Percentiles rank a stretch among this genome's conserved stretches.
These are phyloP conservation scores for Myxocyprinus asiaticus DNA, from an alignment of 2,113 vertebrate species.

Conservation along the genomic window DNA sequence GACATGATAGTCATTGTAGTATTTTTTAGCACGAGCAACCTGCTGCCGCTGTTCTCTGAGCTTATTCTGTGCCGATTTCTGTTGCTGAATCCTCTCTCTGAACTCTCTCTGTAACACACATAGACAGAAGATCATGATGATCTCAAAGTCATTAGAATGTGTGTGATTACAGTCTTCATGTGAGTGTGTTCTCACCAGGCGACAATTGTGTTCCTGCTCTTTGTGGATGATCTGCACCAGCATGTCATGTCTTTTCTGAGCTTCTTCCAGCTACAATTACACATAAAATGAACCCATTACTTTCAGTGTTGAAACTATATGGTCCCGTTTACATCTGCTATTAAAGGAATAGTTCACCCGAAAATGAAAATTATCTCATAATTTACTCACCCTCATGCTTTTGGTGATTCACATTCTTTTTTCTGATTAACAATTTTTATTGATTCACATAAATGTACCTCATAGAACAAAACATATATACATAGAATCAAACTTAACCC, in stretches of 20 bases:
- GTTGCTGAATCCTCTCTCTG: slow-evolving; percentile 80
- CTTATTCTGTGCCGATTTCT: slow-evolving; percentile 81
- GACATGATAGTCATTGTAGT: slow-evolving; percentile 85
- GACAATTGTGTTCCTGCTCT: slow-evolving; percentile 85
- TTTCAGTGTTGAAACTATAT: background rate
- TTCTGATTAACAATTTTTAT: too few species aligned
- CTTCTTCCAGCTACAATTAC: slow-evolving; percentile 82
- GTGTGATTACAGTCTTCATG: background rate
- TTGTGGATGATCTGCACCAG: slow-evolving; percentile 82
- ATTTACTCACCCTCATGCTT: too few species aligned
- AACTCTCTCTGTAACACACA: slow-evolving; percentile 82
- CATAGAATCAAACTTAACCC: too few species aligned
- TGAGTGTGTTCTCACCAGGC: slow-evolving; percentile 79
- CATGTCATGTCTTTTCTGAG: slow-evolving; percentile 84
- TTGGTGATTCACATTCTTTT: too few species aligned
- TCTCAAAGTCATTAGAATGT: background rate
- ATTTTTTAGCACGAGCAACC: slow-evolving; percentile 82
- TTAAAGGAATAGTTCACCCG: too few species aligned
- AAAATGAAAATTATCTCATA: too few species aligned
- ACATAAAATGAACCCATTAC: background rate
- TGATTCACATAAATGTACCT: too few species aligned
- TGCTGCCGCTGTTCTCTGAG: slow-evolving; percentile 86
- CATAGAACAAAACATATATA: too few species aligned
- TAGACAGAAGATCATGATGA: background rate
- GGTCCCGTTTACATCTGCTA: too few species aligned